phyloP scores from a whole-genome alignment of 2,797 vertebrate species.

The Cynopterus sphinx region DNA sequence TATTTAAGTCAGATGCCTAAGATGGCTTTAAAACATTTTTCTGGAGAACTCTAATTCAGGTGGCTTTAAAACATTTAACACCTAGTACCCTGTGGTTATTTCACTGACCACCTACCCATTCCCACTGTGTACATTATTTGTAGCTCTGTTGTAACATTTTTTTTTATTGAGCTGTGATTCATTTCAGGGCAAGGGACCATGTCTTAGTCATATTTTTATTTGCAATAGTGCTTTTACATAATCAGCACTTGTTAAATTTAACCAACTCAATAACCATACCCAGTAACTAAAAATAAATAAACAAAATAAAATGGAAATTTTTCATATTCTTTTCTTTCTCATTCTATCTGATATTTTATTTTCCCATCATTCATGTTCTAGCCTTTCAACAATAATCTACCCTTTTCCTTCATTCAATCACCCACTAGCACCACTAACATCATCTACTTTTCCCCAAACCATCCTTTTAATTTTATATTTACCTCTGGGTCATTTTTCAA shows the following conservation, averaged over 20 bases:
- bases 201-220: constrained; percentile 46
- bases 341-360: neutral
- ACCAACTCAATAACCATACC: neutral
- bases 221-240: constrained; percentile 7
- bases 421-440: neutral
- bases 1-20: constrained; percentile 18
- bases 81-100: neutral
- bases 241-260: constrained; percentile 37
- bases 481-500: neutral
- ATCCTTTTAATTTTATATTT: constrained; percentile 28
- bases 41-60: neutral
- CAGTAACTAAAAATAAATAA: neutral
- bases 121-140: neutral
- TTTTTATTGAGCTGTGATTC: neutral
- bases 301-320: neutral
- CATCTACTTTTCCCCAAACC: neutral
- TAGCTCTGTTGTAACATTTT: neutral
- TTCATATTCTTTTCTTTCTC: neutral
- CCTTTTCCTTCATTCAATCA: neutral
- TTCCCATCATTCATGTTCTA: neutral
- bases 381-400: neutral
- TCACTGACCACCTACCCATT: neutral
- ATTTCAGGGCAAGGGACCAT: neutral
- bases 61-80: constrained; percentile 28
- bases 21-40: constrained; percentile 18